Base-by-base conservation (phyloP, 1,140 invertebrate species). In the Lepeophtheirus salmonis region DNA sequence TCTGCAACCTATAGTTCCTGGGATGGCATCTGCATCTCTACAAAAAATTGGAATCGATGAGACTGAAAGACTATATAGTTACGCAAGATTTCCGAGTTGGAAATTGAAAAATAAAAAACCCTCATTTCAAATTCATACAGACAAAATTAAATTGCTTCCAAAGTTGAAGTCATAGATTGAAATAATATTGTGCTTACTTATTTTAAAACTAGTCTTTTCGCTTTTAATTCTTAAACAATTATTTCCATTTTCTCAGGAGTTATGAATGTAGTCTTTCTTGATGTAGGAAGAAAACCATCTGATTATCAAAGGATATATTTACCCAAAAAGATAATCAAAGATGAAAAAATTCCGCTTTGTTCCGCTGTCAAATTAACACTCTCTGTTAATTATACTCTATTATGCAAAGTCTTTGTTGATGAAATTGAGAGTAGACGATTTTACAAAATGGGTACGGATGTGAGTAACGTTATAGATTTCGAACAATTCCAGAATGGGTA, bases 1-100 rank as follows among this genome's bases (percentile, higher is more conserved):
- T 18, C 71, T 95, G 18, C 79, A 83, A 65, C 92, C 94, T 1
- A 78, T 97, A 23, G 77, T 90, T 55, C 94, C 94, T 12, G 74
- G 74, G 52, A 67, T 91, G 61, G 70, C 79, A 0, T 67, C 67
- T 13, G 75, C 73, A 63, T 56, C 75, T 14, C 71, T 92, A 14
- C 65, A 69, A n/a, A 68, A 68, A 63, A 62, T 76, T n/a, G 68
- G 68, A 22, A 66, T 75, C 17, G n/a, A 18, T 54, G 52, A 21
- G 16, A 54, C 52, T 24, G 23, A 54, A n/a, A 54, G 52, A 54
- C 52, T 54, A 3, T 54, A 41, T 41, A n/a, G n/a, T 10, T 10
- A 41, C n/a, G 30, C 30, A 6, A 41, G n/a, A n/a, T 10, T 6
- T 10, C 30, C 30, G 6, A 41, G 30, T 41, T 41, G 30, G 30